phyloP scores from a whole-genome alignment of 2,888 invertebrate species.

The Hirtodrosophila trivittata region DNA sequence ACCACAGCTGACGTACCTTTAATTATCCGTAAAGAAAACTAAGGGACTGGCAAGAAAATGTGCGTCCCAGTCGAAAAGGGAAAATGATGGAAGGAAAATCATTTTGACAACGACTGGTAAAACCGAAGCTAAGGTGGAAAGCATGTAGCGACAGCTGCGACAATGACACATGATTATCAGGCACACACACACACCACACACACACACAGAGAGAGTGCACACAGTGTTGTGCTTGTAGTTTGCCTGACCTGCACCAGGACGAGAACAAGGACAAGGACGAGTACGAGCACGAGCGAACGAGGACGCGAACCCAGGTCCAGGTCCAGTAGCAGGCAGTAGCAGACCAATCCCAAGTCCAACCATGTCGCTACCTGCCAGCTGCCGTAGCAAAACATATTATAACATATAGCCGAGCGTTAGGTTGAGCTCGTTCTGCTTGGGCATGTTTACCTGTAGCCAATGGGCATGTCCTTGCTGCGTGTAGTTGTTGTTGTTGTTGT shows the following conservation, averaged over 20 bases:
- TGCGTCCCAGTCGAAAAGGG: constrained; percentile 20
- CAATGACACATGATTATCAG: constrained; percentile 78
- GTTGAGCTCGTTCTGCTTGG: neutral
- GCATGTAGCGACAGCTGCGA: constrained; percentile 64
- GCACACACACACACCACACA: constrained; percentile 5
- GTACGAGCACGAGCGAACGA: too few species aligned
- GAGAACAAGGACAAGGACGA: too few species aligned
- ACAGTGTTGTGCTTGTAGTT: constrained; percentile 51
- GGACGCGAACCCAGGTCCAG: too few species aligned
- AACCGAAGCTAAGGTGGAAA: constrained; percentile 6
- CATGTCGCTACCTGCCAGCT: constrained; percentile 20
- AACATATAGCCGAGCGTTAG: constrained; percentile 58
- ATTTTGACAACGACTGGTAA: constrained; percentile 15
- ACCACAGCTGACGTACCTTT: constrained; percentile 65
- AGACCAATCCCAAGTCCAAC: too few species aligned
- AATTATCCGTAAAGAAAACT: constrained; percentile 56
- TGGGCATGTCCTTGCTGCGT: constrained; percentile 26
- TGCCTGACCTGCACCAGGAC: constrained; percentile 20
- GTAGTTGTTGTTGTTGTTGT: constrained; percentile 28
- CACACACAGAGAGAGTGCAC: constrained; percentile 4
- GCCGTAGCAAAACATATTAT: constrained; percentile 57
- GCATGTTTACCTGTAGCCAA: constrained; percentile 34
- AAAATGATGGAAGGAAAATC: constrained; percentile 29
- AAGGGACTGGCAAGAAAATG: constrained; percentile 14
- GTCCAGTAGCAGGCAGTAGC: too few species aligned